Evolutionary conservation across 2,113 vertebrate genomes (phyloP).

Genomic region (Platysteira castanea): DNA sequence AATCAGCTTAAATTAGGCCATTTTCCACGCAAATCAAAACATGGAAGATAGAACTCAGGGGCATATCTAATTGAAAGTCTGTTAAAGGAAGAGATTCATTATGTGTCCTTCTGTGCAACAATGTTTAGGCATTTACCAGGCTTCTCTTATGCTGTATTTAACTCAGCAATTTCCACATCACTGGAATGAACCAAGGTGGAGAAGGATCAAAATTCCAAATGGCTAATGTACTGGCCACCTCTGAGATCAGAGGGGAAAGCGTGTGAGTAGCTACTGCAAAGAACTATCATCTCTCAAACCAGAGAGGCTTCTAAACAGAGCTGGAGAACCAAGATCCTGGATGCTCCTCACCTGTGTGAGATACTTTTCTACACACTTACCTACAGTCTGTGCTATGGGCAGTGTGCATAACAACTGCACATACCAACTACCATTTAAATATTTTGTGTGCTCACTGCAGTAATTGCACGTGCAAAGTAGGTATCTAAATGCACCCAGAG

Average conservation of each 20-base stretch:
- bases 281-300: background rate
- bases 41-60: background rate
- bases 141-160: background rate
- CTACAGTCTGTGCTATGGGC: background rate
- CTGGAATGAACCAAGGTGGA: background rate
- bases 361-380: background rate
- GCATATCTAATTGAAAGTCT: background rate
- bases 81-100: background rate
- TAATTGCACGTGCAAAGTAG: background rate
- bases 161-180: background rate
- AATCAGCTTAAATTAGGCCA: background rate
- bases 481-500: background rate
- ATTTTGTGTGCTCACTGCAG: background rate
- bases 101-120: background rate
- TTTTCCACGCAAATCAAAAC: background rate
- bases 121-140: background rate
- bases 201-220: background rate
- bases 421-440: background rate
- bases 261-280: background rate
- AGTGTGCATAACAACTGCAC: background rate
- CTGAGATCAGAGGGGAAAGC: background rate
- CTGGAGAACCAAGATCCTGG: background rate
- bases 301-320: background rate
- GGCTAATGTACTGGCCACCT: background rate
- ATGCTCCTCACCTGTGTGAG: background rate